Evolutionary conservation across 2,888 invertebrate species (phyloP).

Genomic region (Leucozona laternaria): DNA sequence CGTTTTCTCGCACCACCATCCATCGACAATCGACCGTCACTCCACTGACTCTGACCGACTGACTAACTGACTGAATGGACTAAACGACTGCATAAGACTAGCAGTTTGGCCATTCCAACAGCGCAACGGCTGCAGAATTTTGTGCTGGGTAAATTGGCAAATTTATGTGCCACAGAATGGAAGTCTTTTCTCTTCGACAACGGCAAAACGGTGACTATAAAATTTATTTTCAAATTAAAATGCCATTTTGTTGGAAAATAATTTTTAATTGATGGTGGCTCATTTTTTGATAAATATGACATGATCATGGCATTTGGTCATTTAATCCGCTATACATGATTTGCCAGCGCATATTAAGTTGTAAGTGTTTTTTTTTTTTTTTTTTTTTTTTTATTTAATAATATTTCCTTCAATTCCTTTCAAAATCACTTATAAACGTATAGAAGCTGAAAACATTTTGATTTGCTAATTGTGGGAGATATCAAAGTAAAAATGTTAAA

Average conservation of each 20-base stretch:
- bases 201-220: conserved; percentile 77
- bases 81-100: conserved; percentile 1
- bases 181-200: conserved; percentile 67
- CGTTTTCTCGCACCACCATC: conserved; percentile 22
- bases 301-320: conserved; percentile 74
- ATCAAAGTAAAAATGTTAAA: conserved; percentile 24
- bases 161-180: conserved; percentile 72
- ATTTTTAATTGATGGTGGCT: conserved; percentile 76
- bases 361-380: conserved; percentile 13
- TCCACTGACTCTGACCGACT: background rate
- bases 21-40: background rate
- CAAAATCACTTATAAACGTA: conserved; percentile 17
- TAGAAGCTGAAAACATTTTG: conserved; percentile 69
- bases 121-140: background rate
- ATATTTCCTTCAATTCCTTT: background rate
- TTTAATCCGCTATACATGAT: conserved; percentile 69
- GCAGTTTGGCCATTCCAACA: conserved; percentile 27
- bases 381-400: too few relatives aligned
- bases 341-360: conserved; percentile 66
- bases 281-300: conserved; percentile 73
- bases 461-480: conserved; percentile 58
- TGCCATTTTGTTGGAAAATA: conserved; percentile 81
- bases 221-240: conserved; percentile 84
- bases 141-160: conserved; percentile 68
- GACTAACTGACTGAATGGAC: conserved; percentile 5